Evolutionary conservation across 2,888 invertebrate species (phyloP).

Genomic region (Cantharis rufa): DNA sequence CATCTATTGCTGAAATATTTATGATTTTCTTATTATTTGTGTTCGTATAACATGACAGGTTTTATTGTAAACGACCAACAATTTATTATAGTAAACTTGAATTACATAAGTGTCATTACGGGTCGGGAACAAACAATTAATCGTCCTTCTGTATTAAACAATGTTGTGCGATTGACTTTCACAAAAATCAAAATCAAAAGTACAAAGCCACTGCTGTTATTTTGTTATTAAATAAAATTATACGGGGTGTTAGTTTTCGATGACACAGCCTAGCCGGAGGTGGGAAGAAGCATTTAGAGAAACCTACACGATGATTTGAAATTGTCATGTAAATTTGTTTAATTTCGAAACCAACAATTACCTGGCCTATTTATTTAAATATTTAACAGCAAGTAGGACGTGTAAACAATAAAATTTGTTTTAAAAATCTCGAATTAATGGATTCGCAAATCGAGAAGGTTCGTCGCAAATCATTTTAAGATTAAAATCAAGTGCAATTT

Average conservation of each 20-base stretch:
- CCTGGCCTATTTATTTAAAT: background rate
- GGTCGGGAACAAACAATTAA: background rate
- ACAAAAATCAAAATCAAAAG: background rate
- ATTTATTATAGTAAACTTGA: conserved; percentile 14
- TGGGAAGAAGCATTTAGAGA: background rate
- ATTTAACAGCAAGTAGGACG: background rate
- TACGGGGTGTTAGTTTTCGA: background rate
- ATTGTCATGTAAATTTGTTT: background rate
- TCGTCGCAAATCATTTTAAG: background rate
- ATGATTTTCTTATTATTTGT: conserved; percentile 29
- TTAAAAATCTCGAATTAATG: background rate
- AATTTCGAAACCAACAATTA: background rate
- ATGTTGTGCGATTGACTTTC: background rate
- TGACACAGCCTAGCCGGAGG: background rate
- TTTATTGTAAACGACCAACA: conserved; percentile 11
- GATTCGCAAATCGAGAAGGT: background rate
- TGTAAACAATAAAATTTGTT: background rate
- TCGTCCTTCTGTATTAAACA: background rate
- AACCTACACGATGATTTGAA: background rate
- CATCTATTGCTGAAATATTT: conserved; percentile 28
- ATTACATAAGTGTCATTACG: background rate
- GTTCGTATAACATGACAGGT: conserved; percentile 16
- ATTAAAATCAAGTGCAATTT: background rate
- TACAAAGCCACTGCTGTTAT: background rate
- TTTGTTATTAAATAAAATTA: background rate